Evolutionary conservation across 2,888 invertebrate genomes (phyloP).

Genomic region (Calameuta filiformis): DNA sequence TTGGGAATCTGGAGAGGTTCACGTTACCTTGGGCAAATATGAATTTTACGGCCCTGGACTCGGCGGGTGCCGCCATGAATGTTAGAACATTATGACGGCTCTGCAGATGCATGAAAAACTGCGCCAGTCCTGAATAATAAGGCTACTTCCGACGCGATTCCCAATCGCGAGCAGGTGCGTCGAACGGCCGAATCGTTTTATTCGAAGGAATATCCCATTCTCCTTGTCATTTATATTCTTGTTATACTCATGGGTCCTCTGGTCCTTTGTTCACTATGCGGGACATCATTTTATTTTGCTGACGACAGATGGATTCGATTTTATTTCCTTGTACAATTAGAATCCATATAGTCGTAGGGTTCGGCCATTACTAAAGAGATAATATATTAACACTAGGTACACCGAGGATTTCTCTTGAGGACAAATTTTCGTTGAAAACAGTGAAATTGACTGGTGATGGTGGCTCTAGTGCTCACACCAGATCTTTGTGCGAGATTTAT

Average conservation of each 20-base stretch:
- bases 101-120: conserved; percentile 23
- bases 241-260: conserved; percentile 16
- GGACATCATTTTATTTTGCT: neutral
- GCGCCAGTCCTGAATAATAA: conserved; percentile 24
- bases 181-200: conserved; percentile 25
- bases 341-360: neutral
- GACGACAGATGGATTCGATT: neutral
- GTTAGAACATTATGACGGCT: conserved; percentile 20
- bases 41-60: conserved; percentile 21
- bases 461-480: too few relatives aligned
- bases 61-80: conserved; percentile 20
- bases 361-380: too few relatives aligned
- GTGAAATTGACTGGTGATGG: too few relatives aligned
- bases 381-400: too few relatives aligned
- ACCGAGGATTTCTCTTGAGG: too few relatives aligned
- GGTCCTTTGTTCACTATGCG: neutral
- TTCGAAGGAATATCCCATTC: conserved; percentile 10
- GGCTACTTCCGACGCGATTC: conserved; percentile 22
- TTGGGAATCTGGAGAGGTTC: neutral
- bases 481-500: neutral
- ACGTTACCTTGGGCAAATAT: conserved; percentile 11
- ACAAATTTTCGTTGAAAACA: too few relatives aligned
- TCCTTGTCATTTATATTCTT: conserved; percentile 21
- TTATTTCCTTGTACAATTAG: neutral
- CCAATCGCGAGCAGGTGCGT: conserved; percentile 23